Evolutionary conservation across 30 jellyfish, hydroid and myxozoan genomes (phyloP), one percentile per base, ranked within the genome.

Genomic region (Turritopsis rubra): DNA sequence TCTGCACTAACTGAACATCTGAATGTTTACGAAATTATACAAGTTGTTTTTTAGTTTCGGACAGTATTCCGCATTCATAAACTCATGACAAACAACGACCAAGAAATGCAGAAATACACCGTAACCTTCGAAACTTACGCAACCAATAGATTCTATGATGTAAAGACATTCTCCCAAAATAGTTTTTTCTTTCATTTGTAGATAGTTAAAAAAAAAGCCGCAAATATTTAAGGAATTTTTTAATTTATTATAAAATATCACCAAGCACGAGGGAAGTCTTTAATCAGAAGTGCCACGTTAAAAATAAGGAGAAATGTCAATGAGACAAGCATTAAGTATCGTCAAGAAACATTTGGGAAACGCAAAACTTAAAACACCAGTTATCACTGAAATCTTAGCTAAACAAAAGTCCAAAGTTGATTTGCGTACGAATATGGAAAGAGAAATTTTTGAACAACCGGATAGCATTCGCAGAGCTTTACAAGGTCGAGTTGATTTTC

Each of bases 401-500:
- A 68, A 68, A n/a, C 28, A 68, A 23, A 68, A 68, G 19, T 17
- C 28, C 9, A 68, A 23, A 68, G 31, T 27, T n/a, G 30, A 23
- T n/a, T n/a, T n/a, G 30, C 77, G 60, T 23, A 74, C 82, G 13
- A 23, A 16, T 30, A 74, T 74, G 82, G 82, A 74, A 21, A 74
- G 23, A 74, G 82, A 74, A 29, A 74, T 74, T 29, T 24, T 74
- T 16, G 82, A 74, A 16, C 82, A 74, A n/a, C 82, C 82, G 0
- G 71, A 23, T 13, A 29, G 65, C 72, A 4, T 74, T 21, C 53
- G 65, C 7, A 27, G 65, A 23, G 82, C 82, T 16, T n/a, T 74
- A 72, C 18, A 21, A 16, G 82, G 82, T 7, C 82, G 82, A 23
- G 82, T 74, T 21, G 60, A 74, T 74, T 74, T 74, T 29, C 26